Percentiles rank a stretch among this genome's conserved stretches.
Evolutionary conservation across 2,888 invertebrate genomes (phyloP).

Genomic region (Limenitis camilla): DNA sequence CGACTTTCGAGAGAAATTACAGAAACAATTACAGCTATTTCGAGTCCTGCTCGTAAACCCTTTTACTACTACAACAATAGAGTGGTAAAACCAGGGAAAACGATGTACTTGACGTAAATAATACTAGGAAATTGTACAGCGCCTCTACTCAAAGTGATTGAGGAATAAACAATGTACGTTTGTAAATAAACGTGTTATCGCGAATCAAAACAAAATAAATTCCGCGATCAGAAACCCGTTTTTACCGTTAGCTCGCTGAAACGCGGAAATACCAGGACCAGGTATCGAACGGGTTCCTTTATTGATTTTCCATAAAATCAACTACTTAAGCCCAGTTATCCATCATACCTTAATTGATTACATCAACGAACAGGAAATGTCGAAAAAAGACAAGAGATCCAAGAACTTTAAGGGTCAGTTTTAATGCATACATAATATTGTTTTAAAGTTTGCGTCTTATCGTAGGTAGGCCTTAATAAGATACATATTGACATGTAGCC

Average conservation of each 20-base stretch:
- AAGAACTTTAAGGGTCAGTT: neutral
- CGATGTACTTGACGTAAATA: conserved; percentile 34
- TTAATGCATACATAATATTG: neutral
- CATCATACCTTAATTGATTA: conserved; percentile 1
- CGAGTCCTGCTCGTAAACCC: conserved; percentile 28
- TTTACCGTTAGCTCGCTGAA: conserved; percentile 65
- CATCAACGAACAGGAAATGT: neutral
- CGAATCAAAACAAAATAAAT: conserved; percentile 34
- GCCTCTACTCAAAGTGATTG: conserved; percentile 13
- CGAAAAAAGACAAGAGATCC: neutral
- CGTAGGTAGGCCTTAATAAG: neutral
- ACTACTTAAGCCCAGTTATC: conserved; percentile 33
- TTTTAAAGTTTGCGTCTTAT: neutral
- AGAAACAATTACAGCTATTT: conserved; percentile 18
- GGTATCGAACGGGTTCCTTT: conserved; percentile 46
- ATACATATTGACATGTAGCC: conserved; percentile 2
- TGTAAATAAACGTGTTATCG: conserved; percentile 51
- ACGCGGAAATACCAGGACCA: conserved; percentile 48
- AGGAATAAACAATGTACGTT: conserved; percentile 32
- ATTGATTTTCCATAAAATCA: conserved; percentile 29
- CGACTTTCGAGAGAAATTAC: neutral
- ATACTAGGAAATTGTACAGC: conserved; percentile 38
- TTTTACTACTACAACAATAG: conserved; percentile 37
- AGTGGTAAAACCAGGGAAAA: conserved; percentile 34
- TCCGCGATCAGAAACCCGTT: conserved; percentile 56